Base-by-base conservation (phyloP, 2,113 vertebrate species). In the Sinocyclocheilus maitianheensis region DNA sequence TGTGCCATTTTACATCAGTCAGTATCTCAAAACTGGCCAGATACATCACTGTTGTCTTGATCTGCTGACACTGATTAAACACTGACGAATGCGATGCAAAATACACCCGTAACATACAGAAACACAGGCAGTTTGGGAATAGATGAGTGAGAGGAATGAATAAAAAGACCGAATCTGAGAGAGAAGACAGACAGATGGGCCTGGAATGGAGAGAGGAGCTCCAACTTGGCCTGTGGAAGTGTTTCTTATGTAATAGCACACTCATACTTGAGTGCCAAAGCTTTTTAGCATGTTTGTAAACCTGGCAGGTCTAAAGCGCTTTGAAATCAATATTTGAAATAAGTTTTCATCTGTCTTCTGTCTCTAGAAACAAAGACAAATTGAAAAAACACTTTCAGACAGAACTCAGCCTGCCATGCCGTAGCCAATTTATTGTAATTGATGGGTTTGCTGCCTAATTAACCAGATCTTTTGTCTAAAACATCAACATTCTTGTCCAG, bases 241-340 rank as follows among this genome's bases (percentile, higher is more conserved):
- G 80, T 69, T 82, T 63, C 80, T 82, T 82, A 82, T 69, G 63
- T 82, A 82, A 82, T 53, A 69, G 63, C 80, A 82, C 16, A 82
- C 80, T 69, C 24, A 30, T 26, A 30, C 43, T 51, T 3, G 16
- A 13, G 43, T 34, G 80, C 80, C 80, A 82, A 82, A 82, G 80
- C 80, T 82, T 82, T 82, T 82, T 69, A 82, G 63, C 80, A 69
- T 82, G 80, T 82, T 65, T 82, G 80, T 69, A 69, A 53, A 82
- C 80, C 46, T 82, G 80, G 78, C 78, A 81, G 60, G 60, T 69
- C 63, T 69, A 34, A 69, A 69, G 80, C 46, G 0, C 80, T 69
- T 53, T 82, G 40, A 69, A 82, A 82, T 48, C 63, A 69, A 82
- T 82, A 82, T 82, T 69, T 82, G 46, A 69, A 82, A 53, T 30